Evolutionary conservation across 2,888 invertebrate genomes (phyloP), one percentile per base, ranked within the genome.

Genomic region (Pandemis cinnamomeana): DNA sequence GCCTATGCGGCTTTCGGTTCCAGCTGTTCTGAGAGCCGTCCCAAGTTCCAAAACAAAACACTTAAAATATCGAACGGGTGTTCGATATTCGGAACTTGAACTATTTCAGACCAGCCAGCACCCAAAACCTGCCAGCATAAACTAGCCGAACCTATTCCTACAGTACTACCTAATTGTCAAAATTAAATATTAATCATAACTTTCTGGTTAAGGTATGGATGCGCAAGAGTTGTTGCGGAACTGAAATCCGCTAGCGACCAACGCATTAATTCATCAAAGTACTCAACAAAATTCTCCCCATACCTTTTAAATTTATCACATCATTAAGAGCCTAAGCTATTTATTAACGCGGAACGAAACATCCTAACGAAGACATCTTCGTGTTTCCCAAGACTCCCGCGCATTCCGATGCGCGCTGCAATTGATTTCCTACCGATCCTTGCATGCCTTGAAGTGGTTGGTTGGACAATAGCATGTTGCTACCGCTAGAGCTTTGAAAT

Each of bases 281-380:
- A 7, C 51, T 62, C 41, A 20, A 46, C 42, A 48, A 53, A 46
- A 62, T 64, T 67, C 68, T 13, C 41, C 8, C 27, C 58, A 60
- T 66, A 41, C 66, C 66, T 20, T 48, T 58, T 41, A 42, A 62
- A 62, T 51, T 61, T 51, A 70, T 48, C 66, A 66, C 66, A 48
- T 60, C 71, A 66, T 71, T 66, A 71, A 46, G 3, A 8, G 4
- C 62, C 41, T 46, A 69, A 64, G 66, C 58, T n/a, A 48, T 71
- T 66, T 71, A 71, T 66, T 71, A 36, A 48, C 48, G 44, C 67
- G 55, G 55, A 60, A 71, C 66, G 20, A 58, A 66, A 58, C 48
- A 42, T 71, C 66, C 71, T 71, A 71, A 71, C 71, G 71, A 71
- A 71, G 71, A 71, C 71, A 42, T 71, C 64, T 71, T 15, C 51